Evolutionary conservation across 2,888 invertebrate genomes (phyloP).

Genomic region (Hemistola chrysoprasaria): DNA sequence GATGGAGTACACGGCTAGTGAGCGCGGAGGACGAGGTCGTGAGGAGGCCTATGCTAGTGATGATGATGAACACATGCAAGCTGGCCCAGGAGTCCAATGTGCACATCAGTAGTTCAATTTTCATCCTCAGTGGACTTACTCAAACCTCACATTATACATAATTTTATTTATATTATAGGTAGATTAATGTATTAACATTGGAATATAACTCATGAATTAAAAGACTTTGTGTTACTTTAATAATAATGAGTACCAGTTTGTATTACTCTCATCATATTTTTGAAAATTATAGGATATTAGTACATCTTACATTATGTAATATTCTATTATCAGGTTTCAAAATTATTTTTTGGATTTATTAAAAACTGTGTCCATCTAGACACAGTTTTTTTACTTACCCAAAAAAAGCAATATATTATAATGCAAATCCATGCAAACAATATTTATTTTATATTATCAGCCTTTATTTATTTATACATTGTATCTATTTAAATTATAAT

Average conservation of each 20-base stretch:
- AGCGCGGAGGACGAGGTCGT: slow-evolving; percentile 76
- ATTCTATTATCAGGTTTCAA: too few relatives aligned
- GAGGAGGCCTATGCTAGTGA: slow-evolving; percentile 89
- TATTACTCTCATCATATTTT: too few relatives aligned
- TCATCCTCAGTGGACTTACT: slow-evolving; percentile 52
- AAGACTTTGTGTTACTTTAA: slow-evolving; percentile 28
- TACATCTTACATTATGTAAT: too few relatives aligned
- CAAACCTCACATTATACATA: slow-evolving; percentile 55
- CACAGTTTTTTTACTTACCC: slow-evolving; percentile 30
- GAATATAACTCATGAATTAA: slow-evolving; percentile 44
- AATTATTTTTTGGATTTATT: too few relatives aligned
- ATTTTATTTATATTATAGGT: slow-evolving; percentile 67
- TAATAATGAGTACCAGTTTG: slow-evolving; percentile 6
- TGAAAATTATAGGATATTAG: too few relatives aligned
- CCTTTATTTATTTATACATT: too few relatives aligned
- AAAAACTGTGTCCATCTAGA: too few relatives aligned
- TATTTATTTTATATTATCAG: too few relatives aligned
- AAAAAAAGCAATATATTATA: too few relatives aligned
- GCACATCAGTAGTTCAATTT: slow-evolving; percentile 88
- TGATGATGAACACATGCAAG: slow-evolving; percentile 80
- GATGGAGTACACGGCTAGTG: slow-evolving; percentile 86
- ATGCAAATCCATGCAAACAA: too few relatives aligned
- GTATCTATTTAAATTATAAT: too few relatives aligned
- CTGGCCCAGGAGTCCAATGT: slow-evolving; percentile 87
- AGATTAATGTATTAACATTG: slow-evolving; percentile 57